Evolutionary conservation across 2,888 invertebrate species (phyloP), one percentile per base, ranked within the genome.

Genomic region (Pyrrhosoma nymphula): DNA sequence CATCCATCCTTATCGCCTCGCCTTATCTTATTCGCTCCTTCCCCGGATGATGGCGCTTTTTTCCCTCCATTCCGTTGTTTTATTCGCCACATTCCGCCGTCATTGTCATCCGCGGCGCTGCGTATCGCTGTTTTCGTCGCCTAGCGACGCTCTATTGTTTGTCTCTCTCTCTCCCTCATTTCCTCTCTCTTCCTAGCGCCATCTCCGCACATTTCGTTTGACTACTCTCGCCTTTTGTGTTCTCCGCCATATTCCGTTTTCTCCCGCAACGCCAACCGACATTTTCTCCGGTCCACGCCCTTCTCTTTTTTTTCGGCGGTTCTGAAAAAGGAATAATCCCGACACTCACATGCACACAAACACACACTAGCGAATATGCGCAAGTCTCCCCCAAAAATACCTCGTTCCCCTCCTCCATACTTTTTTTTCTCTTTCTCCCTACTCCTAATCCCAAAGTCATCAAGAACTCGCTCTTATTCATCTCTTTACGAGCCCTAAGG

Each of bases 391-490:
- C 30, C 47, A 18, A 26, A 26, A 39, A 56, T n/a, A 26, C 35
- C n/a, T 23, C 60, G 14, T 56, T 47, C 47, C 47, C 47, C 47
- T 8, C 47, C 56, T 56, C 20, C 90, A 16, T 26, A n/a, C 0
- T 90, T 12, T 55, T 55, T 47, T 30, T 88, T 35, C 56, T 30
- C 56, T 30, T 20, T 91, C 63, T 23, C 39, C 91, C 63, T 35
- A 35, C 63, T 39, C 82, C 91, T 91, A 91, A 91, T 91, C 91
- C 63, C 60, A 63, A 91, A 91, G 91, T 91, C 91, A 91, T 91
- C 91, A 91, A 91, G 60, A 39, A 39, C 63, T 91, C 91, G 63
- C 56, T 63, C 35, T 39, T 63, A 91, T 26, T 63, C 91, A 91
- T 91, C 63, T 91, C 63, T 91, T 91, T 91, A 91, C 63, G 91